Conservation (phyloP, 2,113 vertebrate species). For the Elgaria multicarinata region DNA sequence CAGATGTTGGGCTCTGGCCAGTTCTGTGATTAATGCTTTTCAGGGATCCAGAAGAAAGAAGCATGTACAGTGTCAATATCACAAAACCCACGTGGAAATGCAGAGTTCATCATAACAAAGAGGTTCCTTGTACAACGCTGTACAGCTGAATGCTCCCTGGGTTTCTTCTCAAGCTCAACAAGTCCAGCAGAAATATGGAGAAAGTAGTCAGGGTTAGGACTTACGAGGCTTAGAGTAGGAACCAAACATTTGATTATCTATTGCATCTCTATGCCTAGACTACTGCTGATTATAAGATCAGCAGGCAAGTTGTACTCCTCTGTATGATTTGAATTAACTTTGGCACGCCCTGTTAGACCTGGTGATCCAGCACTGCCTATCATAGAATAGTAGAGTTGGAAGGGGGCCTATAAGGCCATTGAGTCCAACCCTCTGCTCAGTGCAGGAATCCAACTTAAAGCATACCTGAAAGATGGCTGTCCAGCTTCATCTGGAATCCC, state of each 20-base stretch:
- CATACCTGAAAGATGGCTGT: no score
- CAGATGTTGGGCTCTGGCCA: constrained; percentile 19
- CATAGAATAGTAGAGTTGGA: no score
- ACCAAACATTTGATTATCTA: neutral
- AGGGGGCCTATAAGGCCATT: no score
- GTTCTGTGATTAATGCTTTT: neutral
- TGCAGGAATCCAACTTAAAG: no score
- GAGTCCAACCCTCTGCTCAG: no score
- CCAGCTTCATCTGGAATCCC: no score
- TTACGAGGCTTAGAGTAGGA: neutral
- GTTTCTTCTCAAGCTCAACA: neutral
- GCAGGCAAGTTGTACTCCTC: neutral
- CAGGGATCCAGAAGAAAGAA: neutral
- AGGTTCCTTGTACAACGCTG: neutral
- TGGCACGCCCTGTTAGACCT: neutral
- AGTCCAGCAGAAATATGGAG: neutral
- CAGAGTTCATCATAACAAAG: neutral
- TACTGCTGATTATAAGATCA: neutral
- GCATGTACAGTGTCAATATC: fast-evolving
- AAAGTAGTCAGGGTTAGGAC: no score
- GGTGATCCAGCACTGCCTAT: neutral
- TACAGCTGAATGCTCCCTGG: neutral
- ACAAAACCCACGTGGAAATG: neutral
- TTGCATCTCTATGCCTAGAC: neutral
- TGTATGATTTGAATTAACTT: neutral